Conservation (phyloP, 2,797 vertebrate species). For the Zalophus californianus region DNA sequence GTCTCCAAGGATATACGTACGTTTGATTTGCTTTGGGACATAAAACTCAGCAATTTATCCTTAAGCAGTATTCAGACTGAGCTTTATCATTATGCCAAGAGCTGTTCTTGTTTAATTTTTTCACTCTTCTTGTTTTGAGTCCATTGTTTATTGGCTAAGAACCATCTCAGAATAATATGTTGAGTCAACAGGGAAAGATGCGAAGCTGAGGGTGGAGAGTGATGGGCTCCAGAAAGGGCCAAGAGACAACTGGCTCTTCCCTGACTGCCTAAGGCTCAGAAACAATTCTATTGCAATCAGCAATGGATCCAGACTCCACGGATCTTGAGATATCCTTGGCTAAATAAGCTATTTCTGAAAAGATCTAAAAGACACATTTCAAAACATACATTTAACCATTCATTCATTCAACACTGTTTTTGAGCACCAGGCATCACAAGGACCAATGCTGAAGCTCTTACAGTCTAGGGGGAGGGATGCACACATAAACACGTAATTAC, state of each 20-base stretch:
- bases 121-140: background rate
- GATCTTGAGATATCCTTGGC: background rate
- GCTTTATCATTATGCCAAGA: background rate
- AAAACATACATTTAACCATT: background rate
- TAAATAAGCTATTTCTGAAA: background rate
- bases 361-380: background rate
- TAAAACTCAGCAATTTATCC: background rate
- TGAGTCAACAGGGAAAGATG: background rate
- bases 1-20: background rate
- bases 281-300: background rate
- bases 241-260: background rate
- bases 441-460: background rate
- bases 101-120: background rate
- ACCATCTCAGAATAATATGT: background rate
- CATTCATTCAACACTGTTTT: background rate
- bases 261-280: background rate
- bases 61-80: background rate
- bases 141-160: background rate
- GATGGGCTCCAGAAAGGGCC: background rate
- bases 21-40: background rate
- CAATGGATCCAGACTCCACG: too few species aligned
- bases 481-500: background rate
- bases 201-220: background rate
- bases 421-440: background rate
- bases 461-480: background rate